A percentile compares a stretch with the other conserved stretches of the same genome.
Conservation (phyloP, 2,888 invertebrate species). For the Lordiphosa fenestrarum region DNA sequence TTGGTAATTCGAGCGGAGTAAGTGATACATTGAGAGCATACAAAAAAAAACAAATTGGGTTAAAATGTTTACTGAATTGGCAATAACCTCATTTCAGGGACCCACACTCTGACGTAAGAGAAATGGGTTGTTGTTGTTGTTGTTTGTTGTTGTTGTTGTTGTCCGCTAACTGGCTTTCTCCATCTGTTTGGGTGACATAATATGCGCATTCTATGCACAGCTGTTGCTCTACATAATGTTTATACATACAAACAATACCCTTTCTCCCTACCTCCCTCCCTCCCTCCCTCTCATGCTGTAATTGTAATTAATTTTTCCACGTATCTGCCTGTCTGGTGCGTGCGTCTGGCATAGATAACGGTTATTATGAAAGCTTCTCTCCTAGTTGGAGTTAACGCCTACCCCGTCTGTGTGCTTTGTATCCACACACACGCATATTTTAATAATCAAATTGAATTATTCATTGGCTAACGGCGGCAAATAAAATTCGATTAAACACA, state of each 20-base stretch:
- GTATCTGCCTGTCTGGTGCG: slow-evolving; percentile 46
- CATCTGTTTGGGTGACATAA: slow-evolving; percentile 20
- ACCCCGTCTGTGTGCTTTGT: slow-evolving; percentile 4
- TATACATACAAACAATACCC: not conserved
- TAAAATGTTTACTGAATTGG: slow-evolving; percentile 57
- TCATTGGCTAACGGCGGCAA: slow-evolving; percentile 75
- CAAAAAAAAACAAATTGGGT: slow-evolving; percentile 44
- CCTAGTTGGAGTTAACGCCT: slow-evolving; percentile 37
- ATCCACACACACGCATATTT: slow-evolving; percentile 26
- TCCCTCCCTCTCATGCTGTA: slow-evolving; percentile 19
- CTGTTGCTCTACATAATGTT: not conserved
- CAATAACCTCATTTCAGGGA: slow-evolving; percentile 49
- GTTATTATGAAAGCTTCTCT: slow-evolving; percentile 57
- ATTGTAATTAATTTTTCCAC: slow-evolving; percentile 41
- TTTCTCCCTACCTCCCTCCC: slow-evolving; percentile 7
- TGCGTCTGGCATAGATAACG: slow-evolving; percentile 62
- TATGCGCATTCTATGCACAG: slow-evolving; percentile 24
- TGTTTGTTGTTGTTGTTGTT: slow-evolving; percentile 35
- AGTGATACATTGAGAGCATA: too few species aligned
- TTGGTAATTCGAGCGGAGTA: slow-evolving; percentile 30
- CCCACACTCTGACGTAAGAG: slow-evolving; percentile 40
- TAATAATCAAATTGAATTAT: slow-evolving; percentile 74
- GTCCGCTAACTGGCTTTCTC: slow-evolving; percentile 11
- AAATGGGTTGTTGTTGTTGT: slow-evolving; percentile 34
- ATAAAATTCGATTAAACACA: slow-evolving; percentile 72